phyloP scores from a whole-genome alignment of 2,113 vertebrate species.

The Zapornia atra region DNA sequence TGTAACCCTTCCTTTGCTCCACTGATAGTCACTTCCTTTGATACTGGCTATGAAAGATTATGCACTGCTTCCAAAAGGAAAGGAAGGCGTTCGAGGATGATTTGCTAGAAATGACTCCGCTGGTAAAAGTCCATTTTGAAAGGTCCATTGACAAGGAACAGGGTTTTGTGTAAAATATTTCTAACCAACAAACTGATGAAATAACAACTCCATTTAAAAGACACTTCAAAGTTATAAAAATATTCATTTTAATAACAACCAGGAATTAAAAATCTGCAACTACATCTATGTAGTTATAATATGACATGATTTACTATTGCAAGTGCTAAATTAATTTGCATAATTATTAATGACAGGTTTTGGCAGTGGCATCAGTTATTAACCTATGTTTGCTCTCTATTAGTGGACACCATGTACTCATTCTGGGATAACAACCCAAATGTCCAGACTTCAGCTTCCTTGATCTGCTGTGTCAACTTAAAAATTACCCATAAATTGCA shows the following conservation, averaged over 20 bases:
- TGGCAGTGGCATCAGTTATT: background rate
- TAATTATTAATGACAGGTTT: background rate
- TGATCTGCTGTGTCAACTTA: background rate
- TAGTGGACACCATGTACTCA: background rate
- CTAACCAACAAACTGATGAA: background rate
- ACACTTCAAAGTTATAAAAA: background rate
- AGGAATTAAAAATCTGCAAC: background rate
- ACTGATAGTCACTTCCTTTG: background rate
- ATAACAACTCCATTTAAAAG: background rate
- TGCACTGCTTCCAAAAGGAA: background rate
- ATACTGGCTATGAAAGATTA: background rate
- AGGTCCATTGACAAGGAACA: background rate
- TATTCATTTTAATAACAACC: background rate
- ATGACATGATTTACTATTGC: background rate
- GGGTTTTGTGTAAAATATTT: slow-evolving; percentile 15
- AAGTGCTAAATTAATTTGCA: background rate
- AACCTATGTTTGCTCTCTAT: background rate
- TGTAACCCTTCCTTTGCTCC: background rate
- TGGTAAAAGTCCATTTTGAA: background rate
- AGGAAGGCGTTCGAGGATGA: background rate
- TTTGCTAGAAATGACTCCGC: background rate
- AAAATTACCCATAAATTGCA: background rate
- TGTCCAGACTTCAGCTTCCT: background rate
- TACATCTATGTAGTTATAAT: background rate
- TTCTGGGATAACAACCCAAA: background rate